phyloP scores from a whole-genome alignment of 2,797 vertebrate genomes.

The Etheostoma nigrum region DNA sequence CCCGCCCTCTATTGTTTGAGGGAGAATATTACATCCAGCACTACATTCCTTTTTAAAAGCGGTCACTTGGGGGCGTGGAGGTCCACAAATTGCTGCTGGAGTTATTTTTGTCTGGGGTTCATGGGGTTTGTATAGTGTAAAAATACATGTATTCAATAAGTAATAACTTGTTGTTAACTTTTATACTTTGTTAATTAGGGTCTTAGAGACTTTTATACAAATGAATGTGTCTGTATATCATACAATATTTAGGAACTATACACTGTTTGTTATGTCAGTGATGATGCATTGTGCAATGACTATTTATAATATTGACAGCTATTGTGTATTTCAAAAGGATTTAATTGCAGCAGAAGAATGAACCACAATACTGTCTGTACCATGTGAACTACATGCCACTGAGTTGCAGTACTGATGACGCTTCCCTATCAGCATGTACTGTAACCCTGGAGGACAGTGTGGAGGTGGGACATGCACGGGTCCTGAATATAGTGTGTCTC shows the following conservation, averaged over 20 bases:
- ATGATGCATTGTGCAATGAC: neutral
- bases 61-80: slow-evolving; percentile 59
- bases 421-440: slow-evolving; percentile 14
- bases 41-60: neutral
- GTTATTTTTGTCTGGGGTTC: neutral
- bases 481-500: slow-evolving; percentile 58
- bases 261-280: neutral
- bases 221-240: neutral
- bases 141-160: neutral
- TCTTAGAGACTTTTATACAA: neutral
- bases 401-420: slow-evolving; percentile 11
- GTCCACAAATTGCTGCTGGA: slow-evolving; percentile 20
- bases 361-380: neutral
- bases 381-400: neutral
- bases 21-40: slow-evolving; percentile 40
- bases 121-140: neutral
- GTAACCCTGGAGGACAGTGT: slow-evolving; percentile 23
- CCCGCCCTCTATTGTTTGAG: slow-evolving; percentile 64
- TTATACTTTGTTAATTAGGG: neutral
- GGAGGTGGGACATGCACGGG: slow-evolving; percentile 36
- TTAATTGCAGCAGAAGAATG: neutral
- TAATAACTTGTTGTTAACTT: neutral
- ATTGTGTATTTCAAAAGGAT: neutral
- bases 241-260: neutral
- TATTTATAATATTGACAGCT: neutral